A percentile compares a stretch with the other conserved stretches of the same genome.
These are phyloP conservation scores for Epizoanthus ramosus DNA, from an alignment of 92 coral and sea anemone species.

Conservation along the genomic window DNA sequence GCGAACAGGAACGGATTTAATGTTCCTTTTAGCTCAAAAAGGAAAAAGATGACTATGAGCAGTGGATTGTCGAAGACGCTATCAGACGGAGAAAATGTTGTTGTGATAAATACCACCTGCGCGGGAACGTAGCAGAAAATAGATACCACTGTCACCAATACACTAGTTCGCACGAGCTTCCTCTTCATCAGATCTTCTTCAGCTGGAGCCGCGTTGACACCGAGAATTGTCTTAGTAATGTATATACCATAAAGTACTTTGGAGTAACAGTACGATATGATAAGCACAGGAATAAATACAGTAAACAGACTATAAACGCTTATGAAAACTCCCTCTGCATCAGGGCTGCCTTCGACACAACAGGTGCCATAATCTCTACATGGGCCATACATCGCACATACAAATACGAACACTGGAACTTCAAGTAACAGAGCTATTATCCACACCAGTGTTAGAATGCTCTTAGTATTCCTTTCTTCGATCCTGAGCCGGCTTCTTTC, in stretches of 20 bases:
- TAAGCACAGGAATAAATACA: background rate
- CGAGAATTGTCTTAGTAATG: constrained; percentile 1
- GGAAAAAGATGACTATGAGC: background rate
- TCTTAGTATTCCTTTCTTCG: background rate
- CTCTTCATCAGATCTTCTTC: background rate
- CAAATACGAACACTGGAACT: background rate
- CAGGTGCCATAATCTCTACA: background rate
- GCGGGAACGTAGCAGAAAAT: background rate
- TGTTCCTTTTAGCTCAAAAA: background rate
- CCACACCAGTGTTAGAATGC: background rate
- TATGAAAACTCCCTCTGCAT: background rate
- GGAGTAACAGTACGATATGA: background rate
- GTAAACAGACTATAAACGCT: background rate
- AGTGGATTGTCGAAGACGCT: background rate
- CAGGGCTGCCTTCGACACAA: background rate
- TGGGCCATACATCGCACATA: background rate
- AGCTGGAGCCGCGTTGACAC: background rate
- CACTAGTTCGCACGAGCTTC: background rate
- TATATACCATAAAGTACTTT: background rate
- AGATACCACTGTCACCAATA: background rate
- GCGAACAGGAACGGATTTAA: background rate
- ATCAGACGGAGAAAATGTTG: background rate
- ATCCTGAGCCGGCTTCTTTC: background rate
- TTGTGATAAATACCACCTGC: background rate
- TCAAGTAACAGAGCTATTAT: background rate